These are phyloP conservation scores for Spea hammondii DNA, from an alignment of 2,797 vertebrate species.

Conservation along the genomic window DNA sequence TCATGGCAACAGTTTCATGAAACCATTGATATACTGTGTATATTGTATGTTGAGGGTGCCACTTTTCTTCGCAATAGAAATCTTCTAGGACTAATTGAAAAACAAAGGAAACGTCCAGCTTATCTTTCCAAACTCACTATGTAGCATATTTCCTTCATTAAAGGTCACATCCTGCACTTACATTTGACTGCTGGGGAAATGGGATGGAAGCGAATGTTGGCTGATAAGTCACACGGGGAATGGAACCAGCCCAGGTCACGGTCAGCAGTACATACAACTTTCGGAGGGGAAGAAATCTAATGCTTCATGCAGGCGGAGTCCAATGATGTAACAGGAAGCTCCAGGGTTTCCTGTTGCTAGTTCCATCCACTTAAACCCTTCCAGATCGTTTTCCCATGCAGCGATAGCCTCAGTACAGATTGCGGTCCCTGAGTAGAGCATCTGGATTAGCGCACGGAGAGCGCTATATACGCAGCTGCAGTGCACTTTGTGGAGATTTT, in stretches of 20 bases:
- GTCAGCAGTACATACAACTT: slow-evolving; percentile 1
- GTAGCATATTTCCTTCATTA: slow-evolving; percentile 13
- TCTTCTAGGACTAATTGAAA: neutral
- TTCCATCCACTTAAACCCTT: slow-evolving; percentile 7
- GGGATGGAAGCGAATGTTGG: neutral
- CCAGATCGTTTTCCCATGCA: neutral
- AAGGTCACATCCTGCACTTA: slow-evolving; percentile 21
- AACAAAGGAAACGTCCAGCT: neutral
- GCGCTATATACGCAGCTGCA: neutral
- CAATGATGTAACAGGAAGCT: slow-evolving; percentile 42
- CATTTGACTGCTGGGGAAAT: neutral
- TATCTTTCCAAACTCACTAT: slow-evolving; percentile 1
- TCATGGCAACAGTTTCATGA: too few relatives aligned
- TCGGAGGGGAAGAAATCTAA: slow-evolving; percentile 1
- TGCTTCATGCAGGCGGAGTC: slow-evolving; percentile 33
- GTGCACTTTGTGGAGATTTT: too few relatives aligned
- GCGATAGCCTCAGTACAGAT: neutral
- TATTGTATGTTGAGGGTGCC: too few relatives aligned
- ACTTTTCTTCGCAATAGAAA: neutral
- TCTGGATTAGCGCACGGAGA: neutral
- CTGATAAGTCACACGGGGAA: neutral
- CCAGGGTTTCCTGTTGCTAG: slow-evolving; percentile 36
- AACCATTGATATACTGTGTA: neutral
- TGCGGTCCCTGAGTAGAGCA: neutral
- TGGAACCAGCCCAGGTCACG: slow-evolving; percentile 8